Conservation (phyloP, 2,113 vertebrate species). For the Phalacrocorax aristotelis region DNA sequence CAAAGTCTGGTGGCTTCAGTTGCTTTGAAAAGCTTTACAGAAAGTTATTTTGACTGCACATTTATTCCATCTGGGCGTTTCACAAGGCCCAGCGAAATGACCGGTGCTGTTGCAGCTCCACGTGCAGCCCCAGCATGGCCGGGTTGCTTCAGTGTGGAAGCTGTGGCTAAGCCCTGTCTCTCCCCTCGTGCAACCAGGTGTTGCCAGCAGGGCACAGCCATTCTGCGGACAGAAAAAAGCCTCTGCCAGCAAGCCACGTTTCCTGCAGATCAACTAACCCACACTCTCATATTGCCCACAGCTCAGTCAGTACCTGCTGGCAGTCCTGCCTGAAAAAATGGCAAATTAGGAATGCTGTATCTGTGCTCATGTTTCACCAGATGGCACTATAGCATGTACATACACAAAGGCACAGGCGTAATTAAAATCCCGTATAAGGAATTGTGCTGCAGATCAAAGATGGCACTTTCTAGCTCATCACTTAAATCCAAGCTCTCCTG, state of each 20-base stretch:
- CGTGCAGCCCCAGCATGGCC: fast-evolving
- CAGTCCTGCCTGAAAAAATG: background rate
- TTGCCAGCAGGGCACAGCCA: fast-evolving
- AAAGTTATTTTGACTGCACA: background rate
- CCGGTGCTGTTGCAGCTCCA: background rate
- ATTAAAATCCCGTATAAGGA: background rate
- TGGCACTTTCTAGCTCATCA: background rate
- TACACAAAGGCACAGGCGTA: background rate
- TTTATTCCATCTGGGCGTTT: background rate
- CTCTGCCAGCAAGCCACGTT: background rate
- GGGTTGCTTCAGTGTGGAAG: background rate
- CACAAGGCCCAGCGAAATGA: background rate
- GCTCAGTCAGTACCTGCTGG: background rate
- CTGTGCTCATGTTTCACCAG: conserved; percentile 29
- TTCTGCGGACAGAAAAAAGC: background rate
- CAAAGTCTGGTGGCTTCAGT: background rate
- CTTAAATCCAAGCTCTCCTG: background rate
- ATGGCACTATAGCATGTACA: conserved; percentile 2
- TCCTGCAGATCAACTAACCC: background rate
- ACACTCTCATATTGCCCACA: background rate
- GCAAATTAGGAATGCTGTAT: background rate
- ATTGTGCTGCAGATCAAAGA: background rate
- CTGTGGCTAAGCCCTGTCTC: background rate
- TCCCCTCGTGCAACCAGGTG: fast-evolving
- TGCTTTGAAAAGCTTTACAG: background rate